A percentile compares a stretch with the other conserved stretches of the same genome.
These are phyloP conservation scores for Scaptomyza polygonia DNA, from an alignment of 2,888 invertebrate genomes.

Conservation along the genomic window DNA sequence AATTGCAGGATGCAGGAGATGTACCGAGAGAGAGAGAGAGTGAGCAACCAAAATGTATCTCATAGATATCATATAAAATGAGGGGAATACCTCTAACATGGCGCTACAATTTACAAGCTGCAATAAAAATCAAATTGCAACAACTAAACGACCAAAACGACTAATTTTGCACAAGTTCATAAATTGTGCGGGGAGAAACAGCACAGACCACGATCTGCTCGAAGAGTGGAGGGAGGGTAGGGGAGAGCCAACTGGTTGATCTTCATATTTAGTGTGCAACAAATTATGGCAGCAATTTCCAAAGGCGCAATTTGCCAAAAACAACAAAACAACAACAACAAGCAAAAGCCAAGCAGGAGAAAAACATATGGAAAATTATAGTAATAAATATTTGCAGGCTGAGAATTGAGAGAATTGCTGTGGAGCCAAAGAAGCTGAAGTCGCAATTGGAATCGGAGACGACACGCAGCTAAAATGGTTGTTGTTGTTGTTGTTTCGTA, in stretches of 20 bases:
- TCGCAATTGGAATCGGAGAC: constrained; percentile 12
- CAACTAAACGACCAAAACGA: constrained; percentile 78
- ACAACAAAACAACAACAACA: constrained; percentile 24
- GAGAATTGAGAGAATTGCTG: constrained; percentile 28
- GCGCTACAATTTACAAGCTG: constrained; percentile 55
- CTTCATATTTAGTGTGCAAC: constrained; percentile 77
- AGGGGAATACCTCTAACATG: constrained; percentile 32
- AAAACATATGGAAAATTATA: constrained; percentile 80
- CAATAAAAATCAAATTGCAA: constrained; percentile 78
- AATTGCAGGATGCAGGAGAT: constrained; percentile 49
- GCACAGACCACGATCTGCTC: constrained; percentile 11
- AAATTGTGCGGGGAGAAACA: constrained; percentile 53
- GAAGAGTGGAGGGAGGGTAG: background rate
- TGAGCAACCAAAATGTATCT: constrained; percentile 55
- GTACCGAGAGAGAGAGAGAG: background rate
- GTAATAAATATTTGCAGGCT: constrained; percentile 71
- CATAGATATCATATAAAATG: constrained; percentile 45
- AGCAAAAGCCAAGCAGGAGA: constrained; percentile 55
- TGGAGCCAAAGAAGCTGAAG: background rate
- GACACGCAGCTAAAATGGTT: constrained; percentile 52
- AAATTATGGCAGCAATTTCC: constrained; percentile 77
- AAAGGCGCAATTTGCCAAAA: constrained; percentile 75
- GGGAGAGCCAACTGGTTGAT: constrained; percentile 51
- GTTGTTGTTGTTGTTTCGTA: too few relatives aligned
- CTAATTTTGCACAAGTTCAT: constrained; percentile 78